phyloP scores from a whole-genome alignment of 2,113 vertebrate species.

The Indicator indicator region DNA sequence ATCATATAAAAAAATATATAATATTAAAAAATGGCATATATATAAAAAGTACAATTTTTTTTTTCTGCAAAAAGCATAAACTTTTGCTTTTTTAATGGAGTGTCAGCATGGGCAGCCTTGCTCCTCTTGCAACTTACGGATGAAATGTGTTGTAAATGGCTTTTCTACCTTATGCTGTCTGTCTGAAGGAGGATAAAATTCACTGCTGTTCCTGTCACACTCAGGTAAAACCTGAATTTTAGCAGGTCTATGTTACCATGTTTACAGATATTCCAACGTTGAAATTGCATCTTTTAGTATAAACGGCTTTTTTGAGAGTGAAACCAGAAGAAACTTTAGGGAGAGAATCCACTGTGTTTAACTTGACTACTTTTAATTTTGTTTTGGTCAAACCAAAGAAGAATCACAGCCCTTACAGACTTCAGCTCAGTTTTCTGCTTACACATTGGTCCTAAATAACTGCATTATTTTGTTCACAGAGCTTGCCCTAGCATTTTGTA shows the following conservation, averaged over 20 bases:
- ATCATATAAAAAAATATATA: background rate
- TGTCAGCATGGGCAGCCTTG: background rate
- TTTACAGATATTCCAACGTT: background rate
- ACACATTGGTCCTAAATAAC: slow-evolving; percentile 29
- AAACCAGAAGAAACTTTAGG: background rate
- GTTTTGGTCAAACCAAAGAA: background rate
- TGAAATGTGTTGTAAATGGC: background rate
- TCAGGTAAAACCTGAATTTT: slow-evolving; percentile 13
- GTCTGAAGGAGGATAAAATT: background rate
- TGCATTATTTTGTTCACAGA: slow-evolving; percentile 40
- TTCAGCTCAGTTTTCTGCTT: slow-evolving; percentile 49
- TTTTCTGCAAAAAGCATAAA: background rate
- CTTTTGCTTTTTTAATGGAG: background rate
- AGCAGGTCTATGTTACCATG: background rate
- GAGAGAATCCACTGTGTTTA: background rate
- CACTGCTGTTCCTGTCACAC: background rate
- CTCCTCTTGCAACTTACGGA: background rate
- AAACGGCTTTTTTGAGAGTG: background rate
- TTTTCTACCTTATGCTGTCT: slow-evolving; percentile 18
- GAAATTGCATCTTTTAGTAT: background rate
- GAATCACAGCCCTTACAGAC: background rate
- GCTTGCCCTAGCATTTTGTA: background rate
- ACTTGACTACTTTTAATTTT: background rate
- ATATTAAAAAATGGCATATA: background rate
- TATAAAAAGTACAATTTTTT: too few species aligned